Percentiles rank a stretch among this genome's conserved stretches.
phyloP scores from a whole-genome alignment of 2,113 vertebrate genomes.

The Crotalus tigris region DNA sequence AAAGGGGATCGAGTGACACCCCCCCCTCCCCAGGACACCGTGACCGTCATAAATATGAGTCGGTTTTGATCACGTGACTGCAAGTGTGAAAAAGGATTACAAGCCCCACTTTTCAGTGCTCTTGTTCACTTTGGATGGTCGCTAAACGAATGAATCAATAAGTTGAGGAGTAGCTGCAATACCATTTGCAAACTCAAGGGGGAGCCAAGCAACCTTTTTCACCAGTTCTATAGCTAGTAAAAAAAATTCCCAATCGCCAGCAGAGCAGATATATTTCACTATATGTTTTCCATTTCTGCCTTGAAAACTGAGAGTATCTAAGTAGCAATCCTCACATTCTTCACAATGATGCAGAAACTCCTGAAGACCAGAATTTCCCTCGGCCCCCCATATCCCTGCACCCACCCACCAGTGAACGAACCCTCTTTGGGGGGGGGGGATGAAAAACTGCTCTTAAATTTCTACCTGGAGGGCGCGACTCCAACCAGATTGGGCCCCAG shows the following conservation, averaged over 20 bases:
- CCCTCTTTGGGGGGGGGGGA: no score
- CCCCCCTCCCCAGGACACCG: no score
- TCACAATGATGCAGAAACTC: neutral
- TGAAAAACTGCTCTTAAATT: neutral
- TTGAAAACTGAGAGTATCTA: no score
- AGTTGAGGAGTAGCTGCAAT: no score
- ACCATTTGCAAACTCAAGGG: neutral
- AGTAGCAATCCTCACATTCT: neutral
- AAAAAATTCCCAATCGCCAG: neutral
- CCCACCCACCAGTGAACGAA: neutral
- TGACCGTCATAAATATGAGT: no score
- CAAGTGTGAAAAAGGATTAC: no score
- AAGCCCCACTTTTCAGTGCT: no score
- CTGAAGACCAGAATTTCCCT: neutral
- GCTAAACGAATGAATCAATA: no score
- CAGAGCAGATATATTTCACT: neutral
- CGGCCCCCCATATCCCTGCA: neutral
- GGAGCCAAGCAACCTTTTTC: neutral
- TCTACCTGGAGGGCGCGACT: conserved; percentile 95
- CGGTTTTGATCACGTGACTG: no score
- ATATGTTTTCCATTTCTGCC: neutral
- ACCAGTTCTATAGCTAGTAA: neutral
- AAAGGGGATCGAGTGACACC: no score
- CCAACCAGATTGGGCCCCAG: conserved; percentile 95
- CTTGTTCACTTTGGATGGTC: no score